Base-by-base conservation (phyloP, 1,140 invertebrate species). In the Heliconius hermathena region DNA sequence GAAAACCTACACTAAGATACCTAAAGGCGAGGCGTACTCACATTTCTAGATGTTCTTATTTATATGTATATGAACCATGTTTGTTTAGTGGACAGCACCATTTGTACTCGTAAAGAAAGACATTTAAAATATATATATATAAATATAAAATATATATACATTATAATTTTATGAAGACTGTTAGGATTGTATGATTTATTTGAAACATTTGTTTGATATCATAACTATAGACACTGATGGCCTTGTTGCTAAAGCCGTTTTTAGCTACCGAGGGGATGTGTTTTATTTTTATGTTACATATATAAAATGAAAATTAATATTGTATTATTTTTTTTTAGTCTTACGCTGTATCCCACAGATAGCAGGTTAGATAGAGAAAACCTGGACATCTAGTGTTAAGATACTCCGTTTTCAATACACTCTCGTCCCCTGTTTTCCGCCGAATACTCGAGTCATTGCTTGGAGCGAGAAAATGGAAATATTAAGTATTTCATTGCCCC, bases 11-110 rank as follows among this genome's bases (percentile, higher is more conserved):
- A 70, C 70, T 46, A 60, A 80, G 49, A 41, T 66, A 66, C 46
- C 46, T 38, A n/a, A 77, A 52, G 66, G 76, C 76, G 49, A 76
- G 57, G 74, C 74, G 54, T 22, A 22, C 49, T 71, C 76, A 77
- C 76, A 77, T 72, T 77, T 77, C 76, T 77, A 54, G 76, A 20
- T 38, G 29, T 77, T 77, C 29, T 57, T 72, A 77, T 38, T 46
- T 77, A 72, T 36, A 72, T 70, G 29, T 57, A 57, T 20, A 77
- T 36, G 33, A 38, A 72, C 76, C 33, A 73, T 54, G 76, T 20
- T 13, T 72, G 22, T 38, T 77, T 73, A 72, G 76, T 52, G 20
- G 71, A 77, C 76, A 77, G 16, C 20, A 72, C 36, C 0, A 22
- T 70, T 76, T 54, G 2, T 76, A 8, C 46, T 66, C 22, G 8